Conservation (phyloP, 2,113 vertebrate species). For the Nipponia nippon region DNA sequence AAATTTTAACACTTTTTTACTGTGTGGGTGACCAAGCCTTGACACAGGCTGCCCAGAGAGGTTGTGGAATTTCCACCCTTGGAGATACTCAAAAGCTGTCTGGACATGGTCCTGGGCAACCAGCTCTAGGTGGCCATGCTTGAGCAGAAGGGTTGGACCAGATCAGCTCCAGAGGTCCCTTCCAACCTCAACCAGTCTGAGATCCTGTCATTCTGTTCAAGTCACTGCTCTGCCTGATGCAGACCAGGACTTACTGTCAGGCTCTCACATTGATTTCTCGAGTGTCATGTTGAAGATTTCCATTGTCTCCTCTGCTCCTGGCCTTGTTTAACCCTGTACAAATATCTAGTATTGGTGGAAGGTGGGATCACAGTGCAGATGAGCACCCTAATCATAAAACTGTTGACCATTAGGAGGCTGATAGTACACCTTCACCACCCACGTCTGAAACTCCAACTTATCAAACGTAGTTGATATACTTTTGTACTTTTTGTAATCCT, state of each 20-base stretch:
- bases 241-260: neutral
- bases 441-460: neutral
- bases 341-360: neutral
- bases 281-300: neutral
- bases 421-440: neutral
- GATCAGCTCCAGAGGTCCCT: neutral
- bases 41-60: neutral
- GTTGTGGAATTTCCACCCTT: neutral
- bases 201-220: neutral
- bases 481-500: neutral
- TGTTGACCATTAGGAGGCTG: neutral
- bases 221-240: neutral
- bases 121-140: neutral
- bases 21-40: accelerated
- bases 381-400: neutral
- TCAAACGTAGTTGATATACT: neutral
- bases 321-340: neutral
- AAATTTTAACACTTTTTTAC: neutral
- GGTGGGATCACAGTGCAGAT: neutral
- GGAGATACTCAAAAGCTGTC: neutral
- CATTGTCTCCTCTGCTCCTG: neutral
- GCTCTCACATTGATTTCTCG: neutral
- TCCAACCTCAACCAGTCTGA: neutral
- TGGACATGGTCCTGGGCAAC: neutral
- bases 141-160: neutral